Conservation (phyloP, 2,888 invertebrate genomes). For the Furcula furcula region DNA sequence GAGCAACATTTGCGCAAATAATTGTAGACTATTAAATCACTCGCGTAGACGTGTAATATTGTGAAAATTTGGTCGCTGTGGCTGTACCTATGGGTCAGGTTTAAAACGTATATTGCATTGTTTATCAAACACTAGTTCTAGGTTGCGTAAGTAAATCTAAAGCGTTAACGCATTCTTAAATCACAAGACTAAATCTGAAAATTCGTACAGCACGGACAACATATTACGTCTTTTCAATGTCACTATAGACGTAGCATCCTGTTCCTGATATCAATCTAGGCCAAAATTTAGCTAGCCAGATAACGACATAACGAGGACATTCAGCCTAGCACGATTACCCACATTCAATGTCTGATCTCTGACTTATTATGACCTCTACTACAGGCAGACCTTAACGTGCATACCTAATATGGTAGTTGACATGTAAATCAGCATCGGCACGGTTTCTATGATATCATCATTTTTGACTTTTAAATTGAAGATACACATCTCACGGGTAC, state of each 20-base stretch:
- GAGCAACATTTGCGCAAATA: too few species aligned
- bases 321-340: conserved; percentile 3
- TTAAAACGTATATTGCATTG: too few species aligned
- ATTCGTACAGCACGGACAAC: neutral
- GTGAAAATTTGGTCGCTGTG: too few species aligned
- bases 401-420: conserved; percentile 3
- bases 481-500: conserved; percentile 29
- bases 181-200: neutral
- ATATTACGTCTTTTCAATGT: conserved; percentile 11
- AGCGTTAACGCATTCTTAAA: conserved; percentile 9
- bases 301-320: conserved; percentile 3
- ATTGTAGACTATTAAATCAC: too few species aligned
- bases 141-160: too few species aligned
- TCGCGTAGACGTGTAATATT: too few species aligned
- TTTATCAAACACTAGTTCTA: too few species aligned
- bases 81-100: too few species aligned
- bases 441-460: conserved; percentile 38
- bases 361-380: conserved; percentile 18
- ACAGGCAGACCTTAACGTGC: neutral
- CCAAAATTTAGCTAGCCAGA: conserved; percentile 10
- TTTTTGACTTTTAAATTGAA: conserved; percentile 39
- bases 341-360: conserved; percentile 8
- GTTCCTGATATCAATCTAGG: conserved; percentile 16
- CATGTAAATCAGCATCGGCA: conserved; percentile 17
- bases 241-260: conserved; percentile 6